Evolutionary conservation across 1,140 invertebrate species (phyloP).

Genomic region (Pseudomyrmex cubaensis): DNA sequence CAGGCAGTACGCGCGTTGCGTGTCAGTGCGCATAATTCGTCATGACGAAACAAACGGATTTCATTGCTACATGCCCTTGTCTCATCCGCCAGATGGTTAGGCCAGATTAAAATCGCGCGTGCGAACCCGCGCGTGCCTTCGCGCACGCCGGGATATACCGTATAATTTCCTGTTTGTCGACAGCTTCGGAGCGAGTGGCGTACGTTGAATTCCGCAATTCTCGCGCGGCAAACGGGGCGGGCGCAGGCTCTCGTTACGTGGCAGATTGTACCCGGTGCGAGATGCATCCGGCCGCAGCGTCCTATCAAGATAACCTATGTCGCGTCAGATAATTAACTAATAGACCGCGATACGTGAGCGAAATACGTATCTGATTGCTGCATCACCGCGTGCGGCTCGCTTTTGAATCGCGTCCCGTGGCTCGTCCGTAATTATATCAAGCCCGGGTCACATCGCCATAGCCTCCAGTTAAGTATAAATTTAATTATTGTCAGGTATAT

Average conservation of each 20-base stretch:
- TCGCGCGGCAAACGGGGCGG: constrained; percentile 28
- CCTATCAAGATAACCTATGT: constrained; percentile 61
- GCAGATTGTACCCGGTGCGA: constrained; percentile 49
- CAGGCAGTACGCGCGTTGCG: too few relatives aligned
- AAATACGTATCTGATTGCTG: constrained; percentile 38
- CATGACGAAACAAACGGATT: background rate
- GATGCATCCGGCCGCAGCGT: constrained; percentile 50
- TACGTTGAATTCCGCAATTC: constrained; percentile 51
- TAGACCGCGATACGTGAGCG: constrained; percentile 54
- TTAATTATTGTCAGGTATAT: constrained; percentile 30
- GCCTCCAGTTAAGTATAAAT: constrained; percentile 37
- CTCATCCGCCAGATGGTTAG: constrained; percentile 36
- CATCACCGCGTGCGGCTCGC: constrained; percentile 33
- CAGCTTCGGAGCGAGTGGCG: constrained; percentile 11
- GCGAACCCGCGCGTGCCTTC: constrained; percentile 20
- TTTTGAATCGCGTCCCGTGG: constrained; percentile 33
- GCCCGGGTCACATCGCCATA: constrained; percentile 7
- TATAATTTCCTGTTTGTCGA: constrained; percentile 55
- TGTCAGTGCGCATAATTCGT: background rate
- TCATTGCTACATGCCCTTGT: constrained; percentile 23
- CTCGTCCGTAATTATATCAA: constrained; percentile 51
- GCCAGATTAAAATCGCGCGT: constrained; percentile 43
- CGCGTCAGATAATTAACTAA: constrained; percentile 65
- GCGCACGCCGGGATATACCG: constrained; percentile 40
- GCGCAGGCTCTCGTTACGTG: constrained; percentile 44